A percentile compares a stretch with the other conserved stretches of the same genome.
Evolutionary conservation across 2,113 vertebrate species (phyloP).

Genomic region (Psophia crepitans): DNA sequence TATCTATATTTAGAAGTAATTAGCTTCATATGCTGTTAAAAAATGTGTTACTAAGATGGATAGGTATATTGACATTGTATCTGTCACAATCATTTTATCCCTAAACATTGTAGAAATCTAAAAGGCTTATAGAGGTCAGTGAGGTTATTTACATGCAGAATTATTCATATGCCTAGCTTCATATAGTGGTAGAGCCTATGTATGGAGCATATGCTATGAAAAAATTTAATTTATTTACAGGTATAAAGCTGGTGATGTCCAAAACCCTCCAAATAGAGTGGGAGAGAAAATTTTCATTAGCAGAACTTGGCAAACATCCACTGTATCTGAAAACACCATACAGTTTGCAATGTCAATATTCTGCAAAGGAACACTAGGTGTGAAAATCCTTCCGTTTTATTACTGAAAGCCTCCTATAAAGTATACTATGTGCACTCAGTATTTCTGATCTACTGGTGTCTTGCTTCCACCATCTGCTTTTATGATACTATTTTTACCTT

Average conservation of each 20-base stretch:
- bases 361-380: neutral
- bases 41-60: neutral
- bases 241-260: neutral
- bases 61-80: neutral
- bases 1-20: neutral
- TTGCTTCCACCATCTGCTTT: constrained; percentile 11
- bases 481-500: constrained; percentile 14
- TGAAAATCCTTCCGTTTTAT: neutral
- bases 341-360: neutral
- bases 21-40: neutral
- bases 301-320: neutral
- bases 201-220: neutral
- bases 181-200: neutral
- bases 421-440: neutral
- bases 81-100: neutral
- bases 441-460: neutral
- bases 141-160: neutral
- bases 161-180: neutral
- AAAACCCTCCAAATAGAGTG: neutral
- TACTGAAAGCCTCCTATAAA: neutral
- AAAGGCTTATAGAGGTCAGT: neutral
- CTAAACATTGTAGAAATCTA: neutral
- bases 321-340: neutral
- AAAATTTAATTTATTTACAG: neutral
- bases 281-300: neutral